Percentiles rank a stretch among this genome's conserved stretches.
phyloP scores from a whole-genome alignment of 2,113 vertebrate species.

The Rhinoderma darwinii region DNA sequence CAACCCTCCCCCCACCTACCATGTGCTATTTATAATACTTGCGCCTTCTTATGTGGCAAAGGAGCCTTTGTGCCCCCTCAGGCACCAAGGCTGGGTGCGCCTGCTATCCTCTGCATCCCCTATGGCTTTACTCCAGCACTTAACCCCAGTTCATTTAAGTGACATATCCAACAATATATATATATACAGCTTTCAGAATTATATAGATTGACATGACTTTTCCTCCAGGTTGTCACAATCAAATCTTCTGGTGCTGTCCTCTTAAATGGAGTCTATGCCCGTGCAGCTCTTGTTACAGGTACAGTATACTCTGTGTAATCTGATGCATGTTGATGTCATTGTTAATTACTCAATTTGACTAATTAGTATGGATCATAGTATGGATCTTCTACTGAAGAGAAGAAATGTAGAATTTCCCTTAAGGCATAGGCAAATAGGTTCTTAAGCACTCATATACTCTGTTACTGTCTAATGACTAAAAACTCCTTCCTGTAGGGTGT shows the following conservation, averaged over 20 bases:
- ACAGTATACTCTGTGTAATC: neutral
- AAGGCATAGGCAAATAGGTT: neutral
- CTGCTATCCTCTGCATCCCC: neutral
- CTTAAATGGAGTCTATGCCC: slow-evolving; percentile 68
- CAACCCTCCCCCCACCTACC: neutral
- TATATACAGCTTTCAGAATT: neutral
- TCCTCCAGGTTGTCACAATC: slow-evolving; percentile 69
- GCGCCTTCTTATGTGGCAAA: neutral
- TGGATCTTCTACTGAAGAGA: neutral
- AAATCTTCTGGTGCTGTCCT: slow-evolving; percentile 67
- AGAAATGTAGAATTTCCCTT: neutral
- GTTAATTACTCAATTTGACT: neutral
- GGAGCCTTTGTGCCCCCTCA: neutral
- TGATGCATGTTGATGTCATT: neutral
- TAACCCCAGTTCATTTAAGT: neutral
- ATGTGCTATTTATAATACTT: neutral
- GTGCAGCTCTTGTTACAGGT: slow-evolving; percentile 71
- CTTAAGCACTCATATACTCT: no score
- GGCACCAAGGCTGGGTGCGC: no score
- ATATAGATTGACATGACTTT: neutral
- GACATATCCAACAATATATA: neutral
- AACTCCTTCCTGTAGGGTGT: no score
- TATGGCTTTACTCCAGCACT: neutral
- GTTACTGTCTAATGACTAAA: no score
- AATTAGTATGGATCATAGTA: neutral